Evolutionary conservation across 2,113 vertebrate species (phyloP).

Genomic region (Physeter macrocephalus): DNA sequence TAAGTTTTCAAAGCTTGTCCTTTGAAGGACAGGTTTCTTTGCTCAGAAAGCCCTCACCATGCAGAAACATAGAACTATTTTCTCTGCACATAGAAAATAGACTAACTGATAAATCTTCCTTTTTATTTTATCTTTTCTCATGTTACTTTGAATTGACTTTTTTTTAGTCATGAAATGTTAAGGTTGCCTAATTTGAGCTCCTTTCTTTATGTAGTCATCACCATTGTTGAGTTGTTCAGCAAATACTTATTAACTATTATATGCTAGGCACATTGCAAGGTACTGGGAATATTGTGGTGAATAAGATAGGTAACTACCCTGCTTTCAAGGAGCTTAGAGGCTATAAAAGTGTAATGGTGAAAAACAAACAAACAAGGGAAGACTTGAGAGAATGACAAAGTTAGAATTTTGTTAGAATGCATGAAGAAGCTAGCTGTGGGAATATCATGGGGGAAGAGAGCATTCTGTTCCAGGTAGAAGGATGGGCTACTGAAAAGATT

Average conservation of each 20-base stretch:
- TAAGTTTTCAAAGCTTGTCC: not conserved
- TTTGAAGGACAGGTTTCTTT: not conserved
- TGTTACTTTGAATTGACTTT: not conserved
- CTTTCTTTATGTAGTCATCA: not conserved
- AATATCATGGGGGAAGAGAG: not conserved
- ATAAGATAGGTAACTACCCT: not conserved
- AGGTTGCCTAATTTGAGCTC: not conserved
- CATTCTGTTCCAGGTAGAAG: not conserved
- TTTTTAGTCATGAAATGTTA: not conserved
- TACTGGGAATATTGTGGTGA: not conserved
- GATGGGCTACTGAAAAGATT: not conserved
- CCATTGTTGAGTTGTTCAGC: not conserved
- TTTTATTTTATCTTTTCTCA: not conserved
- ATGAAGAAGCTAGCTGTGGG: not conserved
- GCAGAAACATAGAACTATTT: not conserved
- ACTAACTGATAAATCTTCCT: not conserved
- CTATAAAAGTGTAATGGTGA: not conserved
- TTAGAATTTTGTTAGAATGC: not conserved
- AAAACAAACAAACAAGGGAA: not conserved
- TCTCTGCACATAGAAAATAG: not conserved
- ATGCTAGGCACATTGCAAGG: not conserved
- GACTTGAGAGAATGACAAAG: not conserved
- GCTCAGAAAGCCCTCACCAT: not conserved
- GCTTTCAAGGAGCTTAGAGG: not conserved
- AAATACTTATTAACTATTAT: not conserved